Conservation (phyloP, 2,797 vertebrate genomes). For the Sebastes matsubarae region DNA sequence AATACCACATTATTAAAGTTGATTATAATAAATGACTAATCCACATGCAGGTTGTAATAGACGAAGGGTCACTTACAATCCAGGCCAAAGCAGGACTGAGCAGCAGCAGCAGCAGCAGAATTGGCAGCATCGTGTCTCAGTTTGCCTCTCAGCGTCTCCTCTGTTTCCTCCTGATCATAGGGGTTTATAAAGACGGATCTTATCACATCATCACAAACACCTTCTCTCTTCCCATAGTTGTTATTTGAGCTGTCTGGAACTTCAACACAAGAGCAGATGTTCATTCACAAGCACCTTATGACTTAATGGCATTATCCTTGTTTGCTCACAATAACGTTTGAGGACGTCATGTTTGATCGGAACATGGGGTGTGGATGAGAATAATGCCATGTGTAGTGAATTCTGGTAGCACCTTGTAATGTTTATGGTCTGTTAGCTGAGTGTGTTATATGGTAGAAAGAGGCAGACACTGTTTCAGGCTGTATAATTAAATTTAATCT, state of each 20-base stretch:
- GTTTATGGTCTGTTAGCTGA: slow-evolving; percentile 1
- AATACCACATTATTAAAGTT: neutral
- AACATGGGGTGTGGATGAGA: slow-evolving; percentile 26
- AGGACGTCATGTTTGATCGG: neutral
- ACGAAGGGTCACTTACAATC: slow-evolving; percentile 59
- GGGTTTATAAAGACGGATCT: slow-evolving; percentile 66
- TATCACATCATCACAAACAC: slow-evolving; percentile 50
- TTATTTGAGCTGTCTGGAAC: neutral
- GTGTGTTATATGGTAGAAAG: neutral
- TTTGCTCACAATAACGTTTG: slow-evolving; percentile 29
- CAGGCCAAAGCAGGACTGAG: slow-evolving; percentile 62
- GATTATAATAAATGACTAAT: neutral
- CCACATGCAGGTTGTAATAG: neutral
- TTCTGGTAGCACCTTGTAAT: neutral
- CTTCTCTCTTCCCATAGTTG: slow-evolving; percentile 53
- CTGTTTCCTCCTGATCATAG: neutral
- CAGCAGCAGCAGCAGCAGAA: slow-evolving; percentile 62
- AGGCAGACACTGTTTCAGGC: neutral
- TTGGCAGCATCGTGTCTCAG: slow-evolving; percentile 45
- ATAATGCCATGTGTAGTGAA: slow-evolving; percentile 17
- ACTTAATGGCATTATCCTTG: neutral
- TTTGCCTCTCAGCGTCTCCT: slow-evolving; percentile 33
- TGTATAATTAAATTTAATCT: neutral
- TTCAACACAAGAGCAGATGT: neutral
- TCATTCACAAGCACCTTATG: neutral